phyloP scores from a whole-genome alignment of 2,113 vertebrate species.

The Polypterus senegalus region DNA sequence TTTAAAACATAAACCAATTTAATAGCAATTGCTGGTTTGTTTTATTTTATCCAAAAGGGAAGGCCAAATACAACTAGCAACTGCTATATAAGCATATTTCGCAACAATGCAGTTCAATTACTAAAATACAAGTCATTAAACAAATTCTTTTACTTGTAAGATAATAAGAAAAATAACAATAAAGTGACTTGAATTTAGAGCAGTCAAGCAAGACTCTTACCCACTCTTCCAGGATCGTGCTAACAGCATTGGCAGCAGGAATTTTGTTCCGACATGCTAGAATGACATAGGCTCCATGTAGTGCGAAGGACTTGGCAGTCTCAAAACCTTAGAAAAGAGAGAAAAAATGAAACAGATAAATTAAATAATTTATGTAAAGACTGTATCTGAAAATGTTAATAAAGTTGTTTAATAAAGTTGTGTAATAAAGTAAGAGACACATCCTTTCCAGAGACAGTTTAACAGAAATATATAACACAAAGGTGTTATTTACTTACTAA shows the following conservation, averaged over 20 bases:
- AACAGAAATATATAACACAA: too few relatives aligned
- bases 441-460: neutral
- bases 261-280: slow-evolving; percentile 73
- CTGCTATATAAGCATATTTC: fast-evolving
- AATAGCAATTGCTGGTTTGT: too few relatives aligned
- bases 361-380: slow-evolving; percentile 14
- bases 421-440: slow-evolving; percentile 2
- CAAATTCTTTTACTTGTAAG: fast-evolving
- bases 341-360: slow-evolving; percentile 36
- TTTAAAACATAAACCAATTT: too few relatives aligned
- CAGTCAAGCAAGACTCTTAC: slow-evolving; percentile 46
- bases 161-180: neutral
- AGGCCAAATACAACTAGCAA: slow-evolving; percentile 12
- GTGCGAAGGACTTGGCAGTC: slow-evolving; percentile 82
- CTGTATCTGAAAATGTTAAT: neutral
- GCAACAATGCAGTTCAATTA: neutral
- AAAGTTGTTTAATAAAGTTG: too few relatives aligned
- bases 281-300: slow-evolving; percentile 83
- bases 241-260: slow-evolving; percentile 61
- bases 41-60: neutral
- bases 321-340: slow-evolving; percentile 68
- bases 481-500: too few relatives aligned
- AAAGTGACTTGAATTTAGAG: too few relatives aligned
- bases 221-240: slow-evolving; percentile 74
- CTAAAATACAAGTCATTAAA: neutral